Evolutionary conservation across 2,113 vertebrate species (phyloP).

Genomic region (Hemiprocne comata): DNA sequence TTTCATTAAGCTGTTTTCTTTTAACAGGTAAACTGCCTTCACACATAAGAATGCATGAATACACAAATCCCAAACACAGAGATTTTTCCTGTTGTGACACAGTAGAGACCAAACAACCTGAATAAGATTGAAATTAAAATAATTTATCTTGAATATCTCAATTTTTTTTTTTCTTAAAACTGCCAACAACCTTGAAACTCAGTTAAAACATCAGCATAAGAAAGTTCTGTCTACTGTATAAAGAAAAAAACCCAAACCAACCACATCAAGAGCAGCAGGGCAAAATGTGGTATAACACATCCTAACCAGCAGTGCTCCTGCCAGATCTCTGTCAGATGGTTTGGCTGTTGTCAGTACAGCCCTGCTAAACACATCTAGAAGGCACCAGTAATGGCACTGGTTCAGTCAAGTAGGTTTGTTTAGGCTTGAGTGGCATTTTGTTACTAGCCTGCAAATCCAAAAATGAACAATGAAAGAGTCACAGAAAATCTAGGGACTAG

Average conservation of each 20-base stretch:
- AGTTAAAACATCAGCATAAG: background rate
- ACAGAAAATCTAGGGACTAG: background rate
- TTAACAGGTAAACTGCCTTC: background rate
- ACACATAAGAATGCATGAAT: background rate
- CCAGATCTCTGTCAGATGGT: background rate
- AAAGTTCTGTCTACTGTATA: background rate
- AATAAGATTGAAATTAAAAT: background rate
- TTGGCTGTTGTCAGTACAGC: background rate
- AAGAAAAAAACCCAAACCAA: background rate
- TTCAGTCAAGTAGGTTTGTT: background rate
- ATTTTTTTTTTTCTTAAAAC: background rate
- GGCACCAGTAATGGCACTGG: background rate
- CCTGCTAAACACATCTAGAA: background rate
- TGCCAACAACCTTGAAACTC: background rate
- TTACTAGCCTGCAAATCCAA: background rate
- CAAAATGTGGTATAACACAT: background rate
- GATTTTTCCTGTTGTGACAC: background rate
- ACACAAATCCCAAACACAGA: background rate
- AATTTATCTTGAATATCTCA: background rate
- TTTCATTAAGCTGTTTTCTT: background rate
- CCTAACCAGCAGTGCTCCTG: background rate
- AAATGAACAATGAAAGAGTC: background rate
- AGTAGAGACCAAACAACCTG: background rate
- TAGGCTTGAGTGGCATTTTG: background rate
- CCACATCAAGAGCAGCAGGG: background rate